A percentile compares a stretch with the other conserved stretches of the same genome.
phyloP scores from a whole-genome alignment of 2,888 invertebrate species.

The Baccha elongata region DNA sequence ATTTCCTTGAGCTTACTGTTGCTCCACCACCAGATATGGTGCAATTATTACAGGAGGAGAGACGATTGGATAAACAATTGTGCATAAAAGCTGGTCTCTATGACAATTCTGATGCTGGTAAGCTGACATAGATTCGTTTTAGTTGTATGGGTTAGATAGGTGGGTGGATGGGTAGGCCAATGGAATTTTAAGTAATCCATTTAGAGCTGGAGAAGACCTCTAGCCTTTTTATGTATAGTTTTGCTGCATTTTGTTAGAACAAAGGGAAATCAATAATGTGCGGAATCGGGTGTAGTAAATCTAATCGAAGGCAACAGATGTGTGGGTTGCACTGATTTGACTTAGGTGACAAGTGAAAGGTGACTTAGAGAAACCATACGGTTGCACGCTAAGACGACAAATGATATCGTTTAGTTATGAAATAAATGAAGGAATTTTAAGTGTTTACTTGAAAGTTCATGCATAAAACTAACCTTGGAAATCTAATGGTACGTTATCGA shows the following conservation, averaged over 20 bases:
- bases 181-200: conserved; percentile 70
- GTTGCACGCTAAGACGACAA: conserved; percentile 43
- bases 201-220: conserved; percentile 61
- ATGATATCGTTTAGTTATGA: conserved; percentile 6
- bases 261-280: conserved; percentile 56
- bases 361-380: conserved; percentile 42
- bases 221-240: conserved; percentile 36
- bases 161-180: conserved; percentile 22
- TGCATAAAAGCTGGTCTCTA: conserved; percentile 89
- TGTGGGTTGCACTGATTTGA: conserved; percentile 46
- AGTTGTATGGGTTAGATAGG: background rate
- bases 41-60: conserved; percentile 90
- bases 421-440: background rate
- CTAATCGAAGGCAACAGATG: conserved; percentile 64
- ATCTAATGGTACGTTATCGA: conserved; percentile 6
- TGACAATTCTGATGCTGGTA: conserved; percentile 86
- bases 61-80: conserved; percentile 89
- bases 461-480: conserved; percentile 10
- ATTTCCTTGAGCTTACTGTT: conserved; percentile 87
- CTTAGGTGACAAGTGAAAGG: conserved; percentile 26
- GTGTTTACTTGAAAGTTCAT: background rate
- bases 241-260: conserved; percentile 36
- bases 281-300: conserved; percentile 51
- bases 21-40: conserved; percentile 91
- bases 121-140: conserved; percentile 71